phyloP scores from a whole-genome alignment of 2,888 invertebrate species.

The Drosophila nr. perissopoda region DNA sequence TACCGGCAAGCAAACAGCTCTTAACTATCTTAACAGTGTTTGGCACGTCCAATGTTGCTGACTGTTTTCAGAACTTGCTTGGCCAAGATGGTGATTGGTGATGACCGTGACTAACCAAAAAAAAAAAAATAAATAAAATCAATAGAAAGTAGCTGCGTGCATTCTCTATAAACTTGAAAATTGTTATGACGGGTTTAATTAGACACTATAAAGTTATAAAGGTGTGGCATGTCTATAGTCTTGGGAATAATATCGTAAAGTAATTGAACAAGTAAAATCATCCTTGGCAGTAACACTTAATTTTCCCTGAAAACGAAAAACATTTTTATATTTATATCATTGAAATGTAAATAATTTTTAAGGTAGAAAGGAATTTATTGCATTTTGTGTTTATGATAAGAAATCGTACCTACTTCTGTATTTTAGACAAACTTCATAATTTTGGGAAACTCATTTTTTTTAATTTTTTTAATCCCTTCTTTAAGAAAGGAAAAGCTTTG shows the following conservation, averaged over 20 bases:
- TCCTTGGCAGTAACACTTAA: neutral
- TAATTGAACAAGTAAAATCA: neutral
- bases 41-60: constrained; percentile 54
- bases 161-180: neutral
- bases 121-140: constrained; percentile 45
- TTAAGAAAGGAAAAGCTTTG: neutral
- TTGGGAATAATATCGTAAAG: neutral
- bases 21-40: constrained; percentile 62
- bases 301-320: neutral
- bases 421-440: neutral
- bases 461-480: neutral
- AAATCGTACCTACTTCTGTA: neutral
- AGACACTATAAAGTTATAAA: neutral
- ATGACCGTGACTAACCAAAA: constrained; percentile 2
- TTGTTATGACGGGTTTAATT: neutral
- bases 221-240: neutral
- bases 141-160: constrained; percentile 43
- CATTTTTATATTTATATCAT: neutral
- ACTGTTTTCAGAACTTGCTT: constrained; percentile 1
- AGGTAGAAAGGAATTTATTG: neutral
- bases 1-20: constrained; percentile 38
- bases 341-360: neutral
- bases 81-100: constrained; percentile 30
- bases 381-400: neutral
- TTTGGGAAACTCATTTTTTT: neutral